A percentile compares a stretch with the other conserved stretches of the same genome.
These are phyloP conservation scores for Drosophila teissieri DNA, from an alignment of 1,140 invertebrate species.

Conservation along the genomic window DNA sequence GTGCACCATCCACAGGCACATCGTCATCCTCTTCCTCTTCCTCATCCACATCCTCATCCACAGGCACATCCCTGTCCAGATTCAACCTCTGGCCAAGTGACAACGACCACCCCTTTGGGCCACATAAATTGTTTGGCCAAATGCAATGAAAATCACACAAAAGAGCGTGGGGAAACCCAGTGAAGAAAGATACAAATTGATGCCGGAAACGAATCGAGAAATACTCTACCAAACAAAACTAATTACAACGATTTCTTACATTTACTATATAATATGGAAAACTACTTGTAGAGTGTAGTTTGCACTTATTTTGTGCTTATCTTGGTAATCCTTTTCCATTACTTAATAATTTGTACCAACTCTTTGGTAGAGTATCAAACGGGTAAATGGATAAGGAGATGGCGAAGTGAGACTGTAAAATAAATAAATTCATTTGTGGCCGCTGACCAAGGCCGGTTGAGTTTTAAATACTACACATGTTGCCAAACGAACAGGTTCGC, in stretches of 20 bases:
- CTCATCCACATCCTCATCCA: background rate
- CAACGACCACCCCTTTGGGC: conserved; percentile 55
- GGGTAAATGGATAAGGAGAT: conserved; percentile 2
- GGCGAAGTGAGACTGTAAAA: conserved; percentile 55
- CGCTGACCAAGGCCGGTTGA: conserved; percentile 64
- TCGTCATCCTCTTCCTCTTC: background rate
- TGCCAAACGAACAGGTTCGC: conserved; percentile 47
- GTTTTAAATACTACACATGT: conserved; percentile 81
- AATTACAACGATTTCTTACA: no score
- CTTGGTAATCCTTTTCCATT: no score
- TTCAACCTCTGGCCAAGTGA: conserved; percentile 18
- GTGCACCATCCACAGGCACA: background rate
- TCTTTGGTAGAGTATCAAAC: background rate
- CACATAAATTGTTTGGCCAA: conserved; percentile 69
- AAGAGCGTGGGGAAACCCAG: background rate
- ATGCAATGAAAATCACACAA: conserved; percentile 66
- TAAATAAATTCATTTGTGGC: conserved; percentile 81
- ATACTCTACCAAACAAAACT: conserved; percentile 2
- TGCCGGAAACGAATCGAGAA: conserved; percentile 2
- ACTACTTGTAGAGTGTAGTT: no score
- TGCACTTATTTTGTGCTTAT: no score
- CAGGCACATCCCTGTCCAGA: background rate
- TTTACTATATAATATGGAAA: no score
- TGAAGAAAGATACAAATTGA: background rate
- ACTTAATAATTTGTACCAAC: background rate